Conservation (phyloP, 2,888 invertebrate genomes). For the Hypena proboscidalis region DNA sequence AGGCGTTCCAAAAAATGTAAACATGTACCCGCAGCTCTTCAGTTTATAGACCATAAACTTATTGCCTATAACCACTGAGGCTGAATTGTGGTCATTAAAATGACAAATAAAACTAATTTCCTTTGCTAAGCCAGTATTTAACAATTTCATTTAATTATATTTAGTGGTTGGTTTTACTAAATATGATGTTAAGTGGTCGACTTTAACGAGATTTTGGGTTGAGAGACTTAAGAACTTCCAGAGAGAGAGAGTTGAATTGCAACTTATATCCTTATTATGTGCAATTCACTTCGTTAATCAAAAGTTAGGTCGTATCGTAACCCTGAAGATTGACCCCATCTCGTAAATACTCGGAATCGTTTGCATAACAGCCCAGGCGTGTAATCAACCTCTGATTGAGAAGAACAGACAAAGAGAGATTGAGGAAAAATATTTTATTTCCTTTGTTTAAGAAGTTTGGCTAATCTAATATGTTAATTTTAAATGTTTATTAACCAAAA, state of each 20-base stretch:
- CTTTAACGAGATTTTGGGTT: conserved; percentile 12
- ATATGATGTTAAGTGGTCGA: conserved; percentile 36
- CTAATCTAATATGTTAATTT: conserved; percentile 1
- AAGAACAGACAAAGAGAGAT: conserved; percentile 58
- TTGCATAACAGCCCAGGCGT: conserved; percentile 25
- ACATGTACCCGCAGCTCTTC: conserved; percentile 5
- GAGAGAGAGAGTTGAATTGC: too few species aligned
- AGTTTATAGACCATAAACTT: conserved; percentile 25
- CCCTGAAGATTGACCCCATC: conserved; percentile 8
- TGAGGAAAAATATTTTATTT: conserved; percentile 58
- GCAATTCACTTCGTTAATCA: neutral
- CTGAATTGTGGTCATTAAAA: conserved; percentile 13
- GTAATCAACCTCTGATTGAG: conserved; percentile 38
- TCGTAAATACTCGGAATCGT: conserved; percentile 14
- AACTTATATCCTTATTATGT: neutral
- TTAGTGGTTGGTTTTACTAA: conserved; percentile 16
- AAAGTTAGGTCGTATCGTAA: conserved; percentile 1
- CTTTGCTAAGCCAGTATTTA: neutral
- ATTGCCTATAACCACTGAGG: conserved; percentile 7
- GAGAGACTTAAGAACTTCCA: too few species aligned
- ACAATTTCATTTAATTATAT: conserved; percentile 2
- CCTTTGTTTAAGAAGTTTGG: neutral
- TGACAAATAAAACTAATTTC: conserved; percentile 13
- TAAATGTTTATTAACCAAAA: neutral
- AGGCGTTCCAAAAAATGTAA: neutral